Percentiles rank a stretch among this genome's conserved stretches.
Evolutionary conservation across 2,113 vertebrate species (phyloP).

Genomic region (Typhlomys cinereus): DNA sequence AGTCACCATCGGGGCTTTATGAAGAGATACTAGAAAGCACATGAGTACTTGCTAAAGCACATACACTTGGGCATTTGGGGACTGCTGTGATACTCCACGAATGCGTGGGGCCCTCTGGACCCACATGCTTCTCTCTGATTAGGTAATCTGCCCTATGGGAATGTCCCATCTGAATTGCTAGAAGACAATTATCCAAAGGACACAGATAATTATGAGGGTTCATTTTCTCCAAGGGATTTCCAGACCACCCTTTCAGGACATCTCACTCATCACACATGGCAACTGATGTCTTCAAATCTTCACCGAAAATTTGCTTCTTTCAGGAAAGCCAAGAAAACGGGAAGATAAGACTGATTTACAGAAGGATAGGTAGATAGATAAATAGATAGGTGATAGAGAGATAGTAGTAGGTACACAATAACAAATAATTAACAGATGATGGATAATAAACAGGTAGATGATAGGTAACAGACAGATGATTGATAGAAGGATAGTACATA

Average conservation of each 20-base stretch:
- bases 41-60: not conserved
- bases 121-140: not conserved
- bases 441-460: too few species aligned
- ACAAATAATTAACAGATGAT: too few species aligned
- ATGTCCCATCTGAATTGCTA: not conserved
- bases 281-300: not conserved
- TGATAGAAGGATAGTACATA: too few species aligned
- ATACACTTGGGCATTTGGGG: not conserved
- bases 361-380: not conserved
- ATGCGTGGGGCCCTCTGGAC: not conserved
- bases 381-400: not conserved
- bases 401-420: too few species aligned
- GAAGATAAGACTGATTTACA: not conserved
- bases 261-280: not conserved
- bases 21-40: not conserved
- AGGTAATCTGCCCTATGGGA: not conserved
- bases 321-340: not conserved
- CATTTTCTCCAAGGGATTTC: not conserved
- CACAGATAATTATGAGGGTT: not conserved
- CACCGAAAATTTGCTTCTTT: not conserved
- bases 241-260: not conserved
- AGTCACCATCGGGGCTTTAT: not conserved
- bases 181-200: conserved; percentile 3
- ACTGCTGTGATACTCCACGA: not conserved
- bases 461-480: too few species aligned